Evolutionary conservation across 2,113 vertebrate species (phyloP), one percentile per base, ranked within the genome.

Genomic region (Tylochromis polylepis): DNA sequence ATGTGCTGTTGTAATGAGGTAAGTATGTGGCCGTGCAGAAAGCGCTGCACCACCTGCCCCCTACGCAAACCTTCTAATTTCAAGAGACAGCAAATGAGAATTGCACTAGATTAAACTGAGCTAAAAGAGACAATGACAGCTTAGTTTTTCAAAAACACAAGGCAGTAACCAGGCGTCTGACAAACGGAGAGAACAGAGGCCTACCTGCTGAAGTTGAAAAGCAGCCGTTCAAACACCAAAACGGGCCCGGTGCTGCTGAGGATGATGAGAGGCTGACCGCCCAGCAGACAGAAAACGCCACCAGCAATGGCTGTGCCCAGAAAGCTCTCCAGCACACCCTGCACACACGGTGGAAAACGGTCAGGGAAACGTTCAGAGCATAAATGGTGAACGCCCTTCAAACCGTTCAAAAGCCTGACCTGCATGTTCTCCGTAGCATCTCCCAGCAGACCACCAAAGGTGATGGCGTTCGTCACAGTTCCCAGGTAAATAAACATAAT

Each of bases 401-500:
- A 12, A 72, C 24, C 3, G 14, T 22, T 20, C 3, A 62, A 49
- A 43, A 7, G 15, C 27, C 96, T 82, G 56, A 99, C 99, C 98
- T 99, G 99, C 99, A 99, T 99, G 96, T 99, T 99, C 1, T 99
- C 98, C 0, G 99, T 99, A 31, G 99, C 99, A 4, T 99, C 99
- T 4, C 99, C 99, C 29, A 99, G 97, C 90, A 99, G 94, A 6
- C 99, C 99, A 51, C 98, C 99, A 3, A 99, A 99, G 27, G 99
- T 99, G 96, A 99, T 99, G 83, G 99, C 99, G 0, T 99, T 99
- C 43, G 98, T 99, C 85, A 99, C 98, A 1, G 99, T 99, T 89
- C 97, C 99, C 96, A 99, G 93, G 95, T 99, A 99, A 90, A 99
- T 99, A 90, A 99, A 99, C 88, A 99, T 95, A 86, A 98, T 97